A percentile compares a stretch with the other conserved stretches of the same genome.
Evolutionary conservation across 2,797 vertebrate species (phyloP).

Genomic region (Thamnophis elegans): DNA sequence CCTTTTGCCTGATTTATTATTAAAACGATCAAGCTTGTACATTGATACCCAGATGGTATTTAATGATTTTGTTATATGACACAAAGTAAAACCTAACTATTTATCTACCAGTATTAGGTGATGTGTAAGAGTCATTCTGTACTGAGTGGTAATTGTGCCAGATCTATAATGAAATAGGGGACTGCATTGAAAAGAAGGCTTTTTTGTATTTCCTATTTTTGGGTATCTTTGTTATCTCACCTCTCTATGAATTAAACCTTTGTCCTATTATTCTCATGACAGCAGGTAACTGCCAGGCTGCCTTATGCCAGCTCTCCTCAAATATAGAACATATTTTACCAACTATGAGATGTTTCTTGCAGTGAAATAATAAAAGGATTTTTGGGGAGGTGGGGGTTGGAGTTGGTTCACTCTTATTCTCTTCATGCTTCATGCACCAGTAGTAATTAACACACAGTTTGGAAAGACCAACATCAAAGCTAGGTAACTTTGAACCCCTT

Average conservation of each 20-base stretch:
- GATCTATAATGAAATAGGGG: neutral
- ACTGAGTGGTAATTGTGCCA: neutral
- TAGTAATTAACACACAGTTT: constrained; percentile 2
- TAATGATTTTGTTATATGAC: neutral
- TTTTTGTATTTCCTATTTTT: neutral
- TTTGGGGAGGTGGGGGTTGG: neutral
- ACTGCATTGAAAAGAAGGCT: neutral
- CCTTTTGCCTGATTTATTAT: neutral
- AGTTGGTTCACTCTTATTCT: neutral
- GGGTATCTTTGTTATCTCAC: neutral
- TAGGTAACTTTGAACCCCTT: neutral
- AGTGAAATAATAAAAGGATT: neutral
- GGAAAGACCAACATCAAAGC: neutral
- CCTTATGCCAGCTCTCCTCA: neutral
- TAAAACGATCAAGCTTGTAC: neutral
- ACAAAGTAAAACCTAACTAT: neutral
- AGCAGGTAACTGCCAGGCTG: neutral
- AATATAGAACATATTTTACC: neutral
- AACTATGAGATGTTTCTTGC: neutral
- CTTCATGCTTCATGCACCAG: neutral
- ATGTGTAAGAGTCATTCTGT: neutral
- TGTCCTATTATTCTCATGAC: neutral
- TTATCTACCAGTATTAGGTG: neutral
- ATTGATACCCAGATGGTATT: neutral
- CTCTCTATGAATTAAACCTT: neutral